These are phyloP conservation scores for Streblospio benedicti DNA, from an alignment of 1,140 invertebrate species.

Conservation along the genomic window DNA sequence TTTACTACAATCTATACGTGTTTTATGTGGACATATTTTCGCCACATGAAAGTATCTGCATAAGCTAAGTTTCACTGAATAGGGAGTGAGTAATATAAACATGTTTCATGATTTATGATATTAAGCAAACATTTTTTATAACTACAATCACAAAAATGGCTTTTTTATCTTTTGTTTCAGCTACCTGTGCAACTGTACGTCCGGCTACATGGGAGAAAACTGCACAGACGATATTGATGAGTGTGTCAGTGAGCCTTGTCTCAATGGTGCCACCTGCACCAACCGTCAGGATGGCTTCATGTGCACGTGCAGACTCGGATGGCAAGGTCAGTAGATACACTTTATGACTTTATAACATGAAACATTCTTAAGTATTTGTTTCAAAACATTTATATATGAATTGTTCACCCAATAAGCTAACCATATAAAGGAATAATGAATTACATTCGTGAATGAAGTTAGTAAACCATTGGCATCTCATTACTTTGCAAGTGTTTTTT, in stretches of 20 bases:
- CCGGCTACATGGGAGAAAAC: slow-evolving; percentile 87
- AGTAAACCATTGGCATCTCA: too few relatives aligned
- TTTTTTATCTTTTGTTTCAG: too few relatives aligned
- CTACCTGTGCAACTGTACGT: slow-evolving; percentile 57
- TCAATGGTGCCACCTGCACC: slow-evolving; percentile 21
- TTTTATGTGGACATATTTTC: background rate
- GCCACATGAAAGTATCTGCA: background rate
- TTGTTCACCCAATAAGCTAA: background rate
- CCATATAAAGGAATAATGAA: too few relatives aligned
- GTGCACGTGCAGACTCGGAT: slow-evolving; percentile 8
- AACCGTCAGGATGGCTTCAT: slow-evolving; percentile 6
- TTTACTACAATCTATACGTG: background rate
- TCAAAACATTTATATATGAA: background rate
- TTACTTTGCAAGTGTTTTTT: too few relatives aligned
- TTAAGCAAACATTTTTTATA: too few relatives aligned
- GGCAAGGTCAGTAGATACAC: background rate
- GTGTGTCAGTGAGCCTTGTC: slow-evolving; percentile 49
- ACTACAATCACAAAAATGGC: too few relatives aligned
- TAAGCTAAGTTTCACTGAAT: background rate
- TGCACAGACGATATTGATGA: slow-evolving; percentile 89
- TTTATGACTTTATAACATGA: background rate
- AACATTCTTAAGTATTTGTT: background rate
- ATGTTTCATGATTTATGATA: too few relatives aligned
- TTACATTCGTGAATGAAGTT: too few relatives aligned
- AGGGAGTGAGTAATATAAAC: background rate